Percentiles rank a stretch among this genome's conserved stretches.
phyloP scores from a whole-genome alignment of 2,113 vertebrate genomes.

The Picathartes gymnocephalus region DNA sequence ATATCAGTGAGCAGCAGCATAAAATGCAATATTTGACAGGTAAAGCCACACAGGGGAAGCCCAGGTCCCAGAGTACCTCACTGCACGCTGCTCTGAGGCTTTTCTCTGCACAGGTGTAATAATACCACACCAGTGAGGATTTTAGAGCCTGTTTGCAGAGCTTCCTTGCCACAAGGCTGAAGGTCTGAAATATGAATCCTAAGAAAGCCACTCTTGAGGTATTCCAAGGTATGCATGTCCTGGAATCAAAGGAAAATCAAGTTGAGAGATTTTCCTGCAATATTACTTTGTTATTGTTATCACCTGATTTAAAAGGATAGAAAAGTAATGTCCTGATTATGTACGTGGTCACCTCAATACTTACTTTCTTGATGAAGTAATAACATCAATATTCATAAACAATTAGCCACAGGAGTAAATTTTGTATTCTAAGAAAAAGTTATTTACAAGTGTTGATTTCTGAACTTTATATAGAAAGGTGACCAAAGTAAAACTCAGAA shows the following conservation, averaged over 20 bases:
- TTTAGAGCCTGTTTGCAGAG: background rate
- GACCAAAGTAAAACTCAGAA: background rate
- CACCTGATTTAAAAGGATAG: background rate
- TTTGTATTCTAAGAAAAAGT: background rate
- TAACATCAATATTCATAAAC: background rate
- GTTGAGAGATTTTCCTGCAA: background rate
- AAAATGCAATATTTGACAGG: background rate
- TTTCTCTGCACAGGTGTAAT: background rate
- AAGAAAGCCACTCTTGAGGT: background rate
- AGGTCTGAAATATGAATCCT: background rate
- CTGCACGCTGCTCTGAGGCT: background rate
- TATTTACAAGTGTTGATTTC: background rate
- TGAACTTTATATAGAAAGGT: background rate
- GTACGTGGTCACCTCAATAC: background rate
- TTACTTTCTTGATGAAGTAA: background rate
- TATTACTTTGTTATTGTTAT: background rate
- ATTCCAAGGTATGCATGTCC: background rate
- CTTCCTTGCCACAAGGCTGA: background rate
- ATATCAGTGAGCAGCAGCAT: background rate
- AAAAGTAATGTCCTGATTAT: background rate
- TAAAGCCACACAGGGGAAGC: background rate
- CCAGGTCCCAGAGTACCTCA: background rate
- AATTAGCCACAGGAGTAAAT: fast-evolving
- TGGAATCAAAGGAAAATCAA: background rate
- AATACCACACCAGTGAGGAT: background rate